phyloP scores from a whole-genome alignment of 2,888 invertebrate species.

The Euplagia quadripunctaria region DNA sequence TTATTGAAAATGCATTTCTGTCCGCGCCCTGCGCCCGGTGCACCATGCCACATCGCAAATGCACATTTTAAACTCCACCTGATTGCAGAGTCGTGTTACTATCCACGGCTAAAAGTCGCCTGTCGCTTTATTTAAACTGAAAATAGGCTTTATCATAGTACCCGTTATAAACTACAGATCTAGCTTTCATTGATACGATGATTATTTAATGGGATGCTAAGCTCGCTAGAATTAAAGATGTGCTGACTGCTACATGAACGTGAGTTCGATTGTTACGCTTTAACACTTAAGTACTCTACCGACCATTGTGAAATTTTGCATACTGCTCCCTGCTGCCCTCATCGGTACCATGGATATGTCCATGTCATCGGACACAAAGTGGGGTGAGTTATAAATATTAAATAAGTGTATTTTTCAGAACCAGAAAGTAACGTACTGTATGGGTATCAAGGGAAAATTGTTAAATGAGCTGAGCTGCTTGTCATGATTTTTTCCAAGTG shows the following conservation, averaged over 20 bases:
- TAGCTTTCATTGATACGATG: constrained; percentile 42
- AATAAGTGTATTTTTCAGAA: too few species aligned
- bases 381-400: too few species aligned
- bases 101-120: constrained; percentile 80
- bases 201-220: constrained; percentile 35
- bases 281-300: too few species aligned
- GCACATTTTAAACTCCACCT: constrained; percentile 87
- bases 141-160: constrained; percentile 65
- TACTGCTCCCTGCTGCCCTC: too few species aligned
- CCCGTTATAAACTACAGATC: constrained; percentile 57
- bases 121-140: constrained; percentile 77
- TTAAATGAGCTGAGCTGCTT: too few species aligned
- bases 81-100: constrained; percentile 85
- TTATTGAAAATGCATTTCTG: constrained; percentile 87
- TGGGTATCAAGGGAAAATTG: too few species aligned
- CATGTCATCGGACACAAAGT: too few species aligned
- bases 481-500: too few species aligned
- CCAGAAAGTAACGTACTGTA: too few species aligned
- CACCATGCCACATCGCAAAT: constrained; percentile 80
- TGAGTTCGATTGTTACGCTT: too few species aligned
- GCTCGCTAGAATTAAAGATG: constrained; percentile 13
- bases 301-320: too few species aligned
- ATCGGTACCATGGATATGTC: too few species aligned
- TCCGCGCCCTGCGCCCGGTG: constrained; percentile 79
- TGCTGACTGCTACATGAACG: background rate